Percentiles rank a stretch among this genome's conserved stretches.
These are phyloP conservation scores for human (Homo sapiens) DNA, from an alignment of 2,113 vertebrate species.

Conservation along the genomic window DNA sequence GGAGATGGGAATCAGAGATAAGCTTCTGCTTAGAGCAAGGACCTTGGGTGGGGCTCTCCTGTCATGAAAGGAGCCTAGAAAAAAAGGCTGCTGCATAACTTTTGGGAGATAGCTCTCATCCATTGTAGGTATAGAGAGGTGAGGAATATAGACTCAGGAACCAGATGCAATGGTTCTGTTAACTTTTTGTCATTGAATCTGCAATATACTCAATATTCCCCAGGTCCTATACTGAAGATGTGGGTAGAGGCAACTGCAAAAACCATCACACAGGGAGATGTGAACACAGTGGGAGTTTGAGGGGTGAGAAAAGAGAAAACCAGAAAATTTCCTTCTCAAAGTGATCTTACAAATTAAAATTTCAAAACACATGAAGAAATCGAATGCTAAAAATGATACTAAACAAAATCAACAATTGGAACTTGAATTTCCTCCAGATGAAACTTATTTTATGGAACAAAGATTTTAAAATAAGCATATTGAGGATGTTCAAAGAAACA, in stretches of 20 bases:
- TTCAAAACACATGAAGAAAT: slow-evolving; percentile 35
- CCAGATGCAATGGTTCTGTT: background rate
- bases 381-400: slow-evolving; percentile 52
- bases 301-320: background rate
- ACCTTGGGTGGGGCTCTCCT: background rate
- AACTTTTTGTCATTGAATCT: background rate
- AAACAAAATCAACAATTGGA: slow-evolving; percentile 60
- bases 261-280: background rate
- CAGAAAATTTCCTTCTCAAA: slow-evolving; percentile 3
- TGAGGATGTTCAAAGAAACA: slow-evolving; percentile 64
- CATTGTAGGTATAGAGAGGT: background rate
- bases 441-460: slow-evolving; percentile 63
- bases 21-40: background rate
- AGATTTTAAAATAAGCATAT: slow-evolving; percentile 63
- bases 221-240: background rate
- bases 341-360: slow-evolving; percentile 49
- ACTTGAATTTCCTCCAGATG: slow-evolving; percentile 62
- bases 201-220: background rate
- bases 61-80: background rate
- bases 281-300: background rate
- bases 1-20: background rate
- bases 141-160: background rate
- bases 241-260: background rate
- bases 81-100: background rate
- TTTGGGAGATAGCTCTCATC: background rate